Base-by-base conservation (phyloP, 2,888 invertebrate species). In the Nymphalis urticae region DNA sequence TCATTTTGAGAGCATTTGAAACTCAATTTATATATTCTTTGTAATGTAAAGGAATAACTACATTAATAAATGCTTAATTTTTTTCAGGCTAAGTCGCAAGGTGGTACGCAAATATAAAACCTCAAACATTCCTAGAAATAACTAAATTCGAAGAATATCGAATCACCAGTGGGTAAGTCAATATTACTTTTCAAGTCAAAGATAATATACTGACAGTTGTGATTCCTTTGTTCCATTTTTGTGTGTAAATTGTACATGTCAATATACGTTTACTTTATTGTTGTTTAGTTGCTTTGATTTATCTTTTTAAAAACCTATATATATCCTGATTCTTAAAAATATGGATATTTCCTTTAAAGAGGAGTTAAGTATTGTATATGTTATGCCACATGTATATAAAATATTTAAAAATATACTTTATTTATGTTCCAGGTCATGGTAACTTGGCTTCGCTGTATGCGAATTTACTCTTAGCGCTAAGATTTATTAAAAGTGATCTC, bases 51-150 rank as follows among this genome's bases (percentile, higher is more conserved):
- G 0, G 7, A 17, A 5, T 17, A 10, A 36, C 24, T 9, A 3
- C 3, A 5, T 36, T 19, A 36, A 58, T 10, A 32, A 10, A 36
- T 42, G 19, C 32, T 19, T 19, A 36, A 7, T 36, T 21, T 21
- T 50, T 66, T 66, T 36, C 50, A 66, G 66, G 8, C 9, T 17
- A 36, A 62, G 19, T 62, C 62, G 32, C 56, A 62, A 32, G 48
- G 36, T n/a, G 48, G n/a, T 48, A 32, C 36, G 36, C 36, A 66
- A 48, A 62, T 21, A 21, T 66, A 48, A 42, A 36, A 56, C 27
- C 36, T 36, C 13, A 54, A 54, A 19, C 47, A 24, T 13, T 13
- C 51, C 16, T 42, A 13, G 10, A 13, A 42, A 42, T 42, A 51
- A 27, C 3, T 27, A 27, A 27, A 32, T 27, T 48, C 4, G n/a